phyloP scores from a whole-genome alignment of 2,113 vertebrate species.

The Gnathonemus echidnorhynchus region DNA sequence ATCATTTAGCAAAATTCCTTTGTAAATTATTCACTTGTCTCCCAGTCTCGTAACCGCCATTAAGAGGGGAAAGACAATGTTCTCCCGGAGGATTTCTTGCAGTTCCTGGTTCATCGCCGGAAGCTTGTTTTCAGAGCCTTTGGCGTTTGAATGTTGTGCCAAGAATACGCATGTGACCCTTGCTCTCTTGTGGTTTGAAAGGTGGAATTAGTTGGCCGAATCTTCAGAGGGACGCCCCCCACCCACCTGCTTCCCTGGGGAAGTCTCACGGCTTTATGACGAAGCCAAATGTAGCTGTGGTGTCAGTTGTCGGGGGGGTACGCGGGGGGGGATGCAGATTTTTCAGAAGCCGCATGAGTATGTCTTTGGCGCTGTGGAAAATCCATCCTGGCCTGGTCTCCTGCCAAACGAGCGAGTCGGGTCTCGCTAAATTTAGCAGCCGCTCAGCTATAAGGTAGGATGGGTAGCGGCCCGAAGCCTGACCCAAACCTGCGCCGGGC shows the following conservation, averaged over 20 bases:
- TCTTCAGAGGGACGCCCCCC: background rate
- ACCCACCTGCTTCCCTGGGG: background rate
- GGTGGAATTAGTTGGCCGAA: background rate
- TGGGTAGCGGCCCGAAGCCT: background rate
- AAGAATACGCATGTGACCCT: background rate
- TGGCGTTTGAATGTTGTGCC: background rate
- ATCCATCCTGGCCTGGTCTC: constrained; percentile 11
- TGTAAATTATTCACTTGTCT: background rate
- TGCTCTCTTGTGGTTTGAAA: background rate
- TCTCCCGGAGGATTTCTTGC: background rate
- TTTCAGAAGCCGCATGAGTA: background rate
- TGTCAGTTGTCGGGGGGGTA: background rate
- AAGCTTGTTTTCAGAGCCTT: background rate
- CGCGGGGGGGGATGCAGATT: background rate
- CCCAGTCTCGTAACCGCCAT: background rate
- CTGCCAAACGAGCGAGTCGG: constrained; percentile 15
- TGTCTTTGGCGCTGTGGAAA: constrained; percentile 6
- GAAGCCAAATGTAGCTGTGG: background rate
- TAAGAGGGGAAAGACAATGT: background rate
- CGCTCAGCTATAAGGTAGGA: background rate
- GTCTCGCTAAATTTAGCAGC: constrained; percentile 14
- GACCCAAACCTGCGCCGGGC: background rate
- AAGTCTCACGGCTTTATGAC: background rate
- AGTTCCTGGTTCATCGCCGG: background rate
- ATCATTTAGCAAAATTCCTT: background rate